Base-by-base conservation (phyloP, 1,140 invertebrate species). In the Drosophila nigromelanica region DNA sequence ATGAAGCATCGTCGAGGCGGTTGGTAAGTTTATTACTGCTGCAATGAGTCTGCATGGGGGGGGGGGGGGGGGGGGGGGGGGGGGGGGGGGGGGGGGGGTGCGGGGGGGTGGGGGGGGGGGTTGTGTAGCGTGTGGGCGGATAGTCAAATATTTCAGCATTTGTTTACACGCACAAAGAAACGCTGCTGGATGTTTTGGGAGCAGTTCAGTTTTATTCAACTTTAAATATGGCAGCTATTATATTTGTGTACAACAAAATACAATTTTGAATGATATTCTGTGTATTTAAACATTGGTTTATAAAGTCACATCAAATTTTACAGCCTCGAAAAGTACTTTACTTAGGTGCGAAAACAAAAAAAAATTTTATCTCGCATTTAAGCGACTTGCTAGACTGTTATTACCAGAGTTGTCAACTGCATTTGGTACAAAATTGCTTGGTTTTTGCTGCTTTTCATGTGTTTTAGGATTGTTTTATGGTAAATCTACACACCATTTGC, bases 401-500 rank as follows among this genome's bases (percentile, higher is more conserved):
- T 11, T 4, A 30, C 10, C 21, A 51, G n/a, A n/a, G 12, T 33
- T 54, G 47, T 40, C 35, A 62, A 40, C 5, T 45, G 55, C 24
- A 58, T 1, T 8, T 6, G 8, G 8, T 35, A 10, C 4, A 15
- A 45, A 4, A 5, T 27, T 27, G 27, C 27, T 27, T 6, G 27
- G 5, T 35, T 60, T 60, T 21, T 14, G 1, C 14, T 12, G 24
- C 8, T 12, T 51, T 30, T 2, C 7, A 18, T 30, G 47, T 15
- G 37, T 43, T 33, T 51, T 50, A 27, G 42, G n/a, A 3, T 68
- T 54, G 30, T 15, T 60, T 47, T 51, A 21, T 66, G 54, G 52
- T 10, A 30, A 39, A 24, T 42, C 35, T 42, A 52, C 77, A 85
- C 81, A 86, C 74, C 78, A 87, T 78, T 87, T 87, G 58, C 75